Evolutionary conservation across 2,888 invertebrate genomes (phyloP).

Genomic region (Agrochola lota): DNA sequence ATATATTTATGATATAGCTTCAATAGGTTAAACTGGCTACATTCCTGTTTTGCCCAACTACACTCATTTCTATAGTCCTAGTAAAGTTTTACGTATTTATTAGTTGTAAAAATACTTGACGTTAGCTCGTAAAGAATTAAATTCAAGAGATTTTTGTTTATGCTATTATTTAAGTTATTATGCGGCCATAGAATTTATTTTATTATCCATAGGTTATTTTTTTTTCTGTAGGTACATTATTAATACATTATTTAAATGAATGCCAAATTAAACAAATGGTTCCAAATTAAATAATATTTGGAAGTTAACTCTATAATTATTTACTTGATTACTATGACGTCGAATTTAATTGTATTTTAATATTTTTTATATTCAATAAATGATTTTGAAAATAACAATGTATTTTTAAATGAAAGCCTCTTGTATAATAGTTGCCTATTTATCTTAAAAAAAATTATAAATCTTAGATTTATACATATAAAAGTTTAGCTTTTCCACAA

Average conservation of each 20-base stretch:
- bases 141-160: constrained; percentile 44
- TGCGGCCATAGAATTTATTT: constrained; percentile 52
- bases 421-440: too few relatives aligned
- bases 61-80: constrained; percentile 51
- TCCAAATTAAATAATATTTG: constrained; percentile 11
- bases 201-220: constrained; percentile 24
- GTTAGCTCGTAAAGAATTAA: constrained; percentile 42
- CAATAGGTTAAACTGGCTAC: constrained; percentile 57
- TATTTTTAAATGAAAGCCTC: background rate
- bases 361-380: constrained; percentile 67
- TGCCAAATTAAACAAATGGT: constrained; percentile 20
- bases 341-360: constrained; percentile 58
- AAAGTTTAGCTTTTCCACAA: background rate
- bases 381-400: constrained; percentile 41
- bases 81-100: constrained; percentile 37
- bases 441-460: background rate
- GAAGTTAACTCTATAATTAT: constrained; percentile 25
- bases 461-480: background rate
- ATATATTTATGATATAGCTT: constrained; percentile 40
- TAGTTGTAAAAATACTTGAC: constrained; percentile 38
- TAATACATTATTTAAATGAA: constrained; percentile 6
- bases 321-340: constrained; percentile 49
- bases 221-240: constrained; percentile 10
- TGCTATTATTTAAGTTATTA: constrained; percentile 37
- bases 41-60: constrained; percentile 59